Evolutionary conservation across 1,140 invertebrate genomes (phyloP), one percentile per base, ranked within the genome.

Genomic region (Harlomillsia oculata): DNA sequence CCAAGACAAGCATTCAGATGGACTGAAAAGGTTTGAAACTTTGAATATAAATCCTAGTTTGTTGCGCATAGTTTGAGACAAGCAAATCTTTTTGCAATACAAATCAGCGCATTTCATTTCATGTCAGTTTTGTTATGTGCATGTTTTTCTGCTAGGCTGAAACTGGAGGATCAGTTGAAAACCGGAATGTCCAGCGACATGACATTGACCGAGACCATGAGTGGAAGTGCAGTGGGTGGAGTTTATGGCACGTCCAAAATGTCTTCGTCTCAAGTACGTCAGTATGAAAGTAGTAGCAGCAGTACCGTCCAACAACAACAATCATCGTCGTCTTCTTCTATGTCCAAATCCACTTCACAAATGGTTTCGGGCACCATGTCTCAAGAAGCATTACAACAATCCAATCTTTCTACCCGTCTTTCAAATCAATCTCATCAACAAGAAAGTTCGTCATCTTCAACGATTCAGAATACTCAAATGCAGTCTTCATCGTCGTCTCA

Each of bases 1-100:
- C 66, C 76, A 81, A 56, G 77, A 80, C 67, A 83, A 83, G 62
- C 77, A 76, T 49, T 77, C 79, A 14, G 75, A 77, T 16, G 67
- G 70, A 18, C 69, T 70, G 51, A 61, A 64, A 59, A 55, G 62
- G 68, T 67, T 45, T 28, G n/a, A 23, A 28, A 21, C 44, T 46
- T 28, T 46, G 8, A 14, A 46, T 21, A 9, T 46, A 6, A 46
- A 34, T 34, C n/a, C n/a, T n/a, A n/a, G n/a, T n/a, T n/a, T n/a
- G n/a, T n/a, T n/a, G n/a, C n/a, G n/a, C n/a, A n/a, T n/a, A n/a
- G n/a, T n/a, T n/a, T n/a, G n/a, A n/a, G n/a, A n/a, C n/a, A n/a
- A n/a, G n/a, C n/a, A n/a, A n/a, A n/a, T n/a, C n/a, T n/a, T n/a
- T n/a, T n/a, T n/a, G n/a, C n/a, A n/a, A n/a, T n/a, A n/a, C n/a